Conservation (phyloP, 2,797 vertebrate genomes). For the Dermochelys coriacea region DNA sequence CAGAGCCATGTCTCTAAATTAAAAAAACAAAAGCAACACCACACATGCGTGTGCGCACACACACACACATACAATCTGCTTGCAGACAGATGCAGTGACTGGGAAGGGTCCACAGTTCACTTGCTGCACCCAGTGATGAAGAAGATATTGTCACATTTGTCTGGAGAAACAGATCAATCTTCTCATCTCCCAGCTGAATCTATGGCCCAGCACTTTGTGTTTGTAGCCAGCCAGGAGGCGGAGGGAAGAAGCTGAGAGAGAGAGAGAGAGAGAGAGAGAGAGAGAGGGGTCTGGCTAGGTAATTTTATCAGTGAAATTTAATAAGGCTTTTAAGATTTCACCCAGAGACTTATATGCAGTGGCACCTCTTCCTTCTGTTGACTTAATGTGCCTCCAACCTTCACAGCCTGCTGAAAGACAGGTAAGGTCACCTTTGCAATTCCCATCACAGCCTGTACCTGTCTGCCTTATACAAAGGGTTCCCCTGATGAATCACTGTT, state of each 20-base stretch:
- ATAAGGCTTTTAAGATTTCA: neutral
- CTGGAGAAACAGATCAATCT: neutral
- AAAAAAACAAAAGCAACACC: neutral
- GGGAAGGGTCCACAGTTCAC: neutral
- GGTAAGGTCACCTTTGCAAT: neutral
- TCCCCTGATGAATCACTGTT: neutral
- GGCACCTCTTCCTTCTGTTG: too few species aligned
- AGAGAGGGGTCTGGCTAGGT: neutral
- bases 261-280: neutral
- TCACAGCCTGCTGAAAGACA: neutral
- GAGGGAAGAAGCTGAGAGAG: neutral
- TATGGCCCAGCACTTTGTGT: neutral
- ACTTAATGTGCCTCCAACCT: neutral
- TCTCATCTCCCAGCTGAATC: neutral
- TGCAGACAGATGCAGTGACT: neutral
- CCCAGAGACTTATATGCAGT: neutral
- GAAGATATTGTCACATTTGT: neutral
- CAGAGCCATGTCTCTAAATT: neutral
- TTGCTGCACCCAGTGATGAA: neutral
- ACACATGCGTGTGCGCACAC: too few species aligned
- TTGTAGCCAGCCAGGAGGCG: neutral
- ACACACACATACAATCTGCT: neutral
- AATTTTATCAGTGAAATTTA: neutral
- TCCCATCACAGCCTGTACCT: neutral
- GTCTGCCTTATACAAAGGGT: neutral